Conservation (phyloP, 92 coral and sea anemone genomes). For the Meandrina meandrites region DNA sequence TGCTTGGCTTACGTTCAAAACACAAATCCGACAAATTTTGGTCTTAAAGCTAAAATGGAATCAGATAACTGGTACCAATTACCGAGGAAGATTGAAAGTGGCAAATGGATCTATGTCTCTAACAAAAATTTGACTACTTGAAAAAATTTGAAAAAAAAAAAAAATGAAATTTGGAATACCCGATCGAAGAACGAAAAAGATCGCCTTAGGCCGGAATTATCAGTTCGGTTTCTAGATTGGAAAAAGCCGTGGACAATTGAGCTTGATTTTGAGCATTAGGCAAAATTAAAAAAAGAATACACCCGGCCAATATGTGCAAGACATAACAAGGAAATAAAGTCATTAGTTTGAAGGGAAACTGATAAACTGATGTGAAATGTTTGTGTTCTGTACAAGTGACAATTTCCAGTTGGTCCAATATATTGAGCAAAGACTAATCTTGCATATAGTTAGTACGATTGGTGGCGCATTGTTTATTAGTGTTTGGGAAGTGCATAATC, state of each 20-base stretch:
- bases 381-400: not conserved
- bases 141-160: too few species aligned
- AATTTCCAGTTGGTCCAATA: not conserved
- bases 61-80: not conserved
- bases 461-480: not conserved
- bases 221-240: not conserved
- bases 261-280: not conserved
- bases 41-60: not conserved
- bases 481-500: not conserved
- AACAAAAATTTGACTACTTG: too few species aligned
- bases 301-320: not conserved
- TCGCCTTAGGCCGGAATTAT: not conserved
- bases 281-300: not conserved
- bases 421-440: slow-evolving; percentile 15
- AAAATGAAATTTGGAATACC: too few species aligned
- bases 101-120: not conserved
- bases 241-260: not conserved
- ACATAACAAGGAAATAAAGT: not conserved
- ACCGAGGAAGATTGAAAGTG: not conserved
- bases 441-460: not conserved
- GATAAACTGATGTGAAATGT: not conserved
- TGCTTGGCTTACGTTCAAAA: not conserved
- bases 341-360: not conserved
- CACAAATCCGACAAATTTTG: not conserved
- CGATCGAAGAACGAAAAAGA: not conserved